Percentiles rank a stretch among this genome's conserved stretches.
Conservation (phyloP, 2,888 invertebrate genomes). For the Megaustenia siamemsis region DNA sequence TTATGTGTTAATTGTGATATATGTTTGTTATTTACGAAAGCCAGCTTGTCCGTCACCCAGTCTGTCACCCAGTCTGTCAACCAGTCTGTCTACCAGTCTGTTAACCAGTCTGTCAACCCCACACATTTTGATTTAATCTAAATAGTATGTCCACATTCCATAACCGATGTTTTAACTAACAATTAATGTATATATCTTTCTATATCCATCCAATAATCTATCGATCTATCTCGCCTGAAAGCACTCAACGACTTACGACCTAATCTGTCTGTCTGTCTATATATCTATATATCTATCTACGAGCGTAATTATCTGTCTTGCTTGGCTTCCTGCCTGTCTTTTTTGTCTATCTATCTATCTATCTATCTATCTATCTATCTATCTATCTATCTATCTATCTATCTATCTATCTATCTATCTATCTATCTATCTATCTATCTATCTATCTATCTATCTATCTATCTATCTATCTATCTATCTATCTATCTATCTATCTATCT, state of each 20-base stretch:
- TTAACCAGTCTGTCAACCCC: too few relatives aligned
- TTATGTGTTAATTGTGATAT: too few relatives aligned
- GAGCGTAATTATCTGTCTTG: background rate
- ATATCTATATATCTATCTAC: too few relatives aligned
- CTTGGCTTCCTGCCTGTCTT: background rate
- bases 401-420: background rate
- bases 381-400: background rate
- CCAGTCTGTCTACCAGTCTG: too few relatives aligned
- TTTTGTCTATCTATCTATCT: too few relatives aligned
- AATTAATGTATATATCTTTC: background rate
- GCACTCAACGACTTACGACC: background rate
- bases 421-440: background rate
- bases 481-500: background rate
- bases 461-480: background rate
- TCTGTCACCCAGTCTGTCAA: too few relatives aligned
- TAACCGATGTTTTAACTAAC: background rate
- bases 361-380: background rate
- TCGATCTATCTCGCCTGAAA: background rate
- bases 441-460: background rate
- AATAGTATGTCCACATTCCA: too few relatives aligned
- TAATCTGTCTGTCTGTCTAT: background rate
- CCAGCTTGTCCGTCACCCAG: too few relatives aligned
- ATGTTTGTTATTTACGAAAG: too few relatives aligned
- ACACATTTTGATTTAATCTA: too few relatives aligned
- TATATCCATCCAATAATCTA: background rate